Evolutionary conservation across 2,888 invertebrate species (phyloP).

Genomic region (Caenorhabditis angaria): DNA sequence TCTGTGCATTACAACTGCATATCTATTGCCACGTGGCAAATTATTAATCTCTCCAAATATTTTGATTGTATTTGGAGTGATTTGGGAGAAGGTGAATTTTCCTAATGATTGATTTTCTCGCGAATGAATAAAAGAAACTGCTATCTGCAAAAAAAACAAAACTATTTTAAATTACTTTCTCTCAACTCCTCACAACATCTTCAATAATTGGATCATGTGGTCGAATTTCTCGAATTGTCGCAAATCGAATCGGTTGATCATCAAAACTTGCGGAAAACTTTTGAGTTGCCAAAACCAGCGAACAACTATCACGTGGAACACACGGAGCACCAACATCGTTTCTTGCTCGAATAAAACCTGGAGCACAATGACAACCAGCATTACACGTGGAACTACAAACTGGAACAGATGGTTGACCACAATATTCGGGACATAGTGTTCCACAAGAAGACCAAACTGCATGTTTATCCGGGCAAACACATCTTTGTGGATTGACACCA

Average conservation of each 20-base stretch:
- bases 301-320: slow-evolving; percentile 51
- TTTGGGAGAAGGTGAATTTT: slow-evolving; percentile 44
- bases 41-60: slow-evolving; percentile 44
- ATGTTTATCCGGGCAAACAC: slow-evolving; percentile 54
- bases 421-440: slow-evolving; percentile 59
- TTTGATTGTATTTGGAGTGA: slow-evolving; percentile 41
- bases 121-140: slow-evolving; percentile 37
- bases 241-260: slow-evolving; percentile 23
- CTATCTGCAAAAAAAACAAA: slow-evolving; percentile 32
- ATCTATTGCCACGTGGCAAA: slow-evolving; percentile 36
- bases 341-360: slow-evolving; percentile 49
- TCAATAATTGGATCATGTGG: slow-evolving; percentile 32
- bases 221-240: slow-evolving; percentile 43
- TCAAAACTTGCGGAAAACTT: slow-evolving; percentile 37
- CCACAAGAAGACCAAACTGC: slow-evolving; percentile 58
- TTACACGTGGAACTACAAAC: slow-evolving; percentile 57
- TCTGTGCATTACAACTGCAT: slow-evolving; percentile 56
- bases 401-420: slow-evolving; percentile 53
- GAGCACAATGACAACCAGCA: slow-evolving; percentile 56
- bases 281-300: slow-evolving; percentile 10
- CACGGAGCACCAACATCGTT: slow-evolving; percentile 59
- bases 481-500: slow-evolving; percentile 53
- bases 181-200: slow-evolving; percentile 17
- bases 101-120: slow-evolving; percentile 39
- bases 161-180: background rate